These are phyloP conservation scores for Eupithecia pulchellata DNA, from an alignment of 2,888 invertebrate genomes.

Conservation along the genomic window DNA sequence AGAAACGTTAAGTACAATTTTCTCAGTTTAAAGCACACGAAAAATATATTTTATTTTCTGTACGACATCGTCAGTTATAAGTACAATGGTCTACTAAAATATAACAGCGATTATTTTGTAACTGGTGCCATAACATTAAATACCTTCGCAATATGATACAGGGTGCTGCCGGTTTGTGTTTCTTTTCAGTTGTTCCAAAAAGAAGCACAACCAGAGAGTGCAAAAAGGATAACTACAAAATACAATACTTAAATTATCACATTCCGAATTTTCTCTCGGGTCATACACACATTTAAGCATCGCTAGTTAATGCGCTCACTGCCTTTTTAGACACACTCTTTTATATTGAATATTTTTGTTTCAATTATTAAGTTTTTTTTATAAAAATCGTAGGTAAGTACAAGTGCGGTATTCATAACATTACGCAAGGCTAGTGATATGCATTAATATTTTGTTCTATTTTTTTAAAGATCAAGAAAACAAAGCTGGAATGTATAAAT, in stretches of 20 bases:
- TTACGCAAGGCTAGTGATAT: slow-evolving; percentile 66
- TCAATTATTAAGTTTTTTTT: slow-evolving; percentile 53
- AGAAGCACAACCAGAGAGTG: slow-evolving; percentile 15
- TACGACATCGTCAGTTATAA: slow-evolving; percentile 52
- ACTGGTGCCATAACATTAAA: slow-evolving; percentile 34
- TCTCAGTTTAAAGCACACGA: slow-evolving; percentile 61
- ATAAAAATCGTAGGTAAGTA: slow-evolving; percentile 62
- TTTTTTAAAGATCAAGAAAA: slow-evolving; percentile 46
- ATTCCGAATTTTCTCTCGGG: slow-evolving; percentile 24
- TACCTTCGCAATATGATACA: slow-evolving; percentile 26
- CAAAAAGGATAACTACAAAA: slow-evolving; percentile 16
- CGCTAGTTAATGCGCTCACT: not conserved
- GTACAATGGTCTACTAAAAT: slow-evolving; percentile 54
- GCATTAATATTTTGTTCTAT: slow-evolving; percentile 54
- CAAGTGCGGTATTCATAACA: slow-evolving; percentile 56
- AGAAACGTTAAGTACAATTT: slow-evolving; percentile 76
- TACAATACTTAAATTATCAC: slow-evolving; percentile 31
- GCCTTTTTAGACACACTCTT: not conserved
- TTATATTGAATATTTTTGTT: slow-evolving; percentile 11
- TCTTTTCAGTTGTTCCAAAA: not conserved
- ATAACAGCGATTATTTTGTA: slow-evolving; percentile 42
- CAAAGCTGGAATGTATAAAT: slow-evolving; percentile 56
- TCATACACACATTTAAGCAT: slow-evolving; percentile 12
- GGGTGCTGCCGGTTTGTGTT: slow-evolving; percentile 31
- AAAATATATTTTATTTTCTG: slow-evolving; percentile 57